Conservation (phyloP, 2,113 vertebrate species). For the Bothrops jararaca region DNA sequence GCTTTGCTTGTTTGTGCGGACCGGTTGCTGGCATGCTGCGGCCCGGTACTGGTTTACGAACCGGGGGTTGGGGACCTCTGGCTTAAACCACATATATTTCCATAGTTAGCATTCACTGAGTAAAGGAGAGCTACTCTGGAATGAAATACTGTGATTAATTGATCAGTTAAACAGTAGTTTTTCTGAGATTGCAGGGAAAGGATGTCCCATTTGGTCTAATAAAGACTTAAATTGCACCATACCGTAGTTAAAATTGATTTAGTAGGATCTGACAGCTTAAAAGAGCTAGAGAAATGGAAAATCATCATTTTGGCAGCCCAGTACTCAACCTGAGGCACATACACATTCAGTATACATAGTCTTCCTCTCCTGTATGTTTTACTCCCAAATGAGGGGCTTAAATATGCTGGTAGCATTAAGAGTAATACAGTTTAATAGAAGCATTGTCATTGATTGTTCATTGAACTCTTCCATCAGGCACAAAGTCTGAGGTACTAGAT, state of each 20-base stretch:
- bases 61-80: too few species aligned
- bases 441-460: background rate
- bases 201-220: background rate
- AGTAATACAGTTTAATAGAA: background rate
- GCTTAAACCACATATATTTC: background rate
- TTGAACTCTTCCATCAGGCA: constrained; percentile 73
- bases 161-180: constrained; percentile 19
- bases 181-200: constrained; percentile 15
- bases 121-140: background rate
- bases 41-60: too few species aligned
- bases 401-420: background rate
- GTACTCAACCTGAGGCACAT: background rate
- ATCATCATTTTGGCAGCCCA: background rate
- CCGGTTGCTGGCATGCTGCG: too few species aligned
- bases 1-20: too few species aligned
- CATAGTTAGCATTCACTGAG: background rate
- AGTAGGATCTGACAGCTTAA: constrained; percentile 28
- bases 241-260: background rate
- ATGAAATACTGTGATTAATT: background rate
- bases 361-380: background rate
- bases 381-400: background rate
- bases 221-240: background rate
- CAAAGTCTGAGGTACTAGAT: constrained; percentile 91
- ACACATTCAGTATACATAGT: background rate
- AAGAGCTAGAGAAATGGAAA: background rate